These are phyloP conservation scores for Denticeps clupeoides DNA, from an alignment of 2,797 vertebrate genomes.

Conservation along the genomic window DNA sequence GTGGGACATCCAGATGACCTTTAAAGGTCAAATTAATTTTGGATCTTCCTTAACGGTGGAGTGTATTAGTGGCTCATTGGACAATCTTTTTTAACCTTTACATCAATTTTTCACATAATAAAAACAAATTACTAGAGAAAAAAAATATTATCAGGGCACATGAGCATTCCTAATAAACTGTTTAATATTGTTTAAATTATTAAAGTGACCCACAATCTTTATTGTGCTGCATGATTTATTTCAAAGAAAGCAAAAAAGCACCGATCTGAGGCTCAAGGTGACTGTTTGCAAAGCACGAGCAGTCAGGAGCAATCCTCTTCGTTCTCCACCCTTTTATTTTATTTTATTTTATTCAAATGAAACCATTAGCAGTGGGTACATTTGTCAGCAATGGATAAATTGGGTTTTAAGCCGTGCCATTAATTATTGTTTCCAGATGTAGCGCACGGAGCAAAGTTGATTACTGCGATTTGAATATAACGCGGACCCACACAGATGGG, in stretches of 20 bases:
- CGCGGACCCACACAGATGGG: constrained; percentile 82
- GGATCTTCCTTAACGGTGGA: neutral
- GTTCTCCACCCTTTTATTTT: neutral
- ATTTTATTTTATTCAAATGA: constrained; percentile 75
- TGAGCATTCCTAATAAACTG: too few relatives aligned
- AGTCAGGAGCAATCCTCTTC: neutral
- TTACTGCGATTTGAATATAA: constrained; percentile 89
- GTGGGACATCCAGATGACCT: neutral
- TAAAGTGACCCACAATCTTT: too few relatives aligned
- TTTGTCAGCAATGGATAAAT: constrained; percentile 88
- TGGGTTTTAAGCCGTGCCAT: constrained; percentile 89
- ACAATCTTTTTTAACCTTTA: too few relatives aligned
- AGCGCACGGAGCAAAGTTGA: constrained; percentile 83
- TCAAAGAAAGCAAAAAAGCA: too few relatives aligned
- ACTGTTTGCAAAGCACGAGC: neutral
- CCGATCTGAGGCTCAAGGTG: neutral
- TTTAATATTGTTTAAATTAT: too few relatives aligned
- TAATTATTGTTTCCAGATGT: constrained; percentile 95
- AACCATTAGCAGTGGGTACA: constrained; percentile 72
- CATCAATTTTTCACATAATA: too few relatives aligned
- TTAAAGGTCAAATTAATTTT: neutral
- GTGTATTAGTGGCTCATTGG: too few relatives aligned
- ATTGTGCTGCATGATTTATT: too few relatives aligned
- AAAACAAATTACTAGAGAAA: too few relatives aligned
- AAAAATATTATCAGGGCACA: too few relatives aligned